Base-by-base conservation (phyloP, 2,113 vertebrate genomes). In the Stegastes partitus region DNA sequence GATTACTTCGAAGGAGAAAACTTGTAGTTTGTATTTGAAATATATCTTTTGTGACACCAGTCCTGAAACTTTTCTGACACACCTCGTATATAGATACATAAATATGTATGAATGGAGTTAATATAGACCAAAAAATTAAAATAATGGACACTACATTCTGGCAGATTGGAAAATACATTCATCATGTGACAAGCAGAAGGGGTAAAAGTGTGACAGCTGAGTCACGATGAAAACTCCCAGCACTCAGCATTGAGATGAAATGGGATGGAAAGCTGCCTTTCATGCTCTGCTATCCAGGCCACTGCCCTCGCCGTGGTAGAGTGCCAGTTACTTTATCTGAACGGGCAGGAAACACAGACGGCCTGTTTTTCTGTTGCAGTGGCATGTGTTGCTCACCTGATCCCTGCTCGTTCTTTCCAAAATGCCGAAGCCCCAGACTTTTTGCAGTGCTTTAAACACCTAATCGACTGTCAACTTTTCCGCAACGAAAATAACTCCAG, bases 221-320 rank as follows among this genome's bases (percentile, higher is more conserved):
- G 11, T 76, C 66, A 74, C 45, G 18, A 26, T 28, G 71, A 79
- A 77, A 51, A 56, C 57, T 86, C 16, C 44, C 26, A 76, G 88
- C 85, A 82, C 79, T 84, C 72, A 86, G 42, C 59, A 81, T 2
- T 79, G 56, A 86, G 68, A 84, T 84, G 73, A 87, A 91, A 79
- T 87, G 85, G 64, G 79, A 91, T 91, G 85, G 84, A 91, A 88
- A 87, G 89, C 78, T 82, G 75, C 68, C 78, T 89, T 87, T 86
- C 74, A 87, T 83, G 25, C 53, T 1, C 66, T 50, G 67, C 69
- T 79, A 89, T 92, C 66, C 86, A 87, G 87, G 89, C 81, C 89
- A 91, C 74, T 87, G 89, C 85, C 70, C 76, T 88, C 67, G 16
- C 77, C 72, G 74, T 84, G 75, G 69, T 78, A 21, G 64, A 81